Evolutionary conservation across 2,797 vertebrate genomes (phyloP), one percentile per base, ranked within the genome.

Genomic region (Pangasius krempfi): DNA sequence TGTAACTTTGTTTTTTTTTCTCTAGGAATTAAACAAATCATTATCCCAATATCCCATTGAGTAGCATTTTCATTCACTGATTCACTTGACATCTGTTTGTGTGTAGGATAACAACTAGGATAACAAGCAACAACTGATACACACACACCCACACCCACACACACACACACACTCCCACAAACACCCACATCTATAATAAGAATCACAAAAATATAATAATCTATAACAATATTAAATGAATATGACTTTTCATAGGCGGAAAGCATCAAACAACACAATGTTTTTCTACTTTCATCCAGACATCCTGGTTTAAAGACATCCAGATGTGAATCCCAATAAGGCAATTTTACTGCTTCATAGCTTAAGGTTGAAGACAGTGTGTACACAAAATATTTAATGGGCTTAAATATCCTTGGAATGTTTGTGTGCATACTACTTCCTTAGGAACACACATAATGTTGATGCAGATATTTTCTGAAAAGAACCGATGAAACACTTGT

Each of bases 301-400:
- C 44, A 44, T 44, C 52, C 33, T 58, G 25, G 14, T 78, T 68
- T 88, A 79, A 88, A 85, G 73, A 79, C 72, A 44, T 68, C 47
- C 73, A 85, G 60, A 88, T 85, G 47, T 78, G 3, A 76, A 50
- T 70, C 62, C n/a, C 78, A 73, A 47, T 78, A 37, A 50, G 47
- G 18, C 40, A n/a, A 10, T 78, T 81, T 86, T 44, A 83, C 27
- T 58, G 54, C 68, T 72, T 87, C 54, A 72, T 27, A 62, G 47
- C 56, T 25, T 72, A 52, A 86, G 64, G 13, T 33, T 9, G 56
- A 75, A 73, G 62, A 27, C 6, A 40, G 18, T 50, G 37, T 84
- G 4, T 60, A 58, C 37, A 33, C 18, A 52, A 13, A 14, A 9
- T 33, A 37, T 50, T 84, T 58, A 89, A 79, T 47, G 25, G 27